Conservation (phyloP, 2,888 invertebrate species). For the Oligia latruncula region DNA sequence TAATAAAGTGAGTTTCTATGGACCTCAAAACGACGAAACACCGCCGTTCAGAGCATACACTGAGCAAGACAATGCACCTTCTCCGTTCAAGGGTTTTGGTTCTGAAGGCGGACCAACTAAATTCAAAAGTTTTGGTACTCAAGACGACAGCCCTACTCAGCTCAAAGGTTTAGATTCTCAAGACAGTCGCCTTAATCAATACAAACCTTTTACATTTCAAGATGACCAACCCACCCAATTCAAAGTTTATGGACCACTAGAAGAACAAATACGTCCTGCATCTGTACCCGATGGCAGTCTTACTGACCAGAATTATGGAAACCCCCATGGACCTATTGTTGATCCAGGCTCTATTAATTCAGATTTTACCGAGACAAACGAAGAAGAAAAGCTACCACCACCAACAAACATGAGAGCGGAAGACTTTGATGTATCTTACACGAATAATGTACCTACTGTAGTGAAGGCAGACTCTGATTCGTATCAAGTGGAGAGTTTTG, state of each 20-base stretch:
- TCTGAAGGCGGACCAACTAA: slow-evolving; percentile 3
- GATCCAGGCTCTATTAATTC: slow-evolving; percentile 17
- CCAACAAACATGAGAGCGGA: slow-evolving; percentile 80
- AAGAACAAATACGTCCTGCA: background rate
- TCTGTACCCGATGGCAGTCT: slow-evolving; percentile 1
- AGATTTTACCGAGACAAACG: slow-evolving; percentile 51
- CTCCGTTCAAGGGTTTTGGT: background rate
- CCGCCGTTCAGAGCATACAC: background rate
- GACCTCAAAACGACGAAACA: slow-evolving; percentile 25
- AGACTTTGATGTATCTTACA: slow-evolving; percentile 77
- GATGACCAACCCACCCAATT: background rate
- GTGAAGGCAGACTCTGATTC: slow-evolving; percentile 72
- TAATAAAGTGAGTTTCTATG: slow-evolving; percentile 33
- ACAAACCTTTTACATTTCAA: slow-evolving; percentile 28
- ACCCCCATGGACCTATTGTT: slow-evolving; percentile 3
- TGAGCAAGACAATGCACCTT: slow-evolving; percentile 8
- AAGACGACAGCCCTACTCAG: slow-evolving; percentile 29
- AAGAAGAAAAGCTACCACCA: slow-evolving; percentile 78
- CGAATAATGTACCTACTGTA: slow-evolving; percentile 79
- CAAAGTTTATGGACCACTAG: slow-evolving; percentile 12
- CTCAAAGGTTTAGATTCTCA: background rate
- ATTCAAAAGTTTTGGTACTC: background rate
- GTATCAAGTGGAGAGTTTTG: slow-evolving; percentile 82
- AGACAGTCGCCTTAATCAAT: background rate
- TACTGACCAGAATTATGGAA: slow-evolving; percentile 18